Percentiles rank a stretch among this genome's conserved stretches.
These are phyloP conservation scores for Pteropus rufus DNA, from an alignment of 2,797 vertebrate genomes.

Conservation along the genomic window DNA sequence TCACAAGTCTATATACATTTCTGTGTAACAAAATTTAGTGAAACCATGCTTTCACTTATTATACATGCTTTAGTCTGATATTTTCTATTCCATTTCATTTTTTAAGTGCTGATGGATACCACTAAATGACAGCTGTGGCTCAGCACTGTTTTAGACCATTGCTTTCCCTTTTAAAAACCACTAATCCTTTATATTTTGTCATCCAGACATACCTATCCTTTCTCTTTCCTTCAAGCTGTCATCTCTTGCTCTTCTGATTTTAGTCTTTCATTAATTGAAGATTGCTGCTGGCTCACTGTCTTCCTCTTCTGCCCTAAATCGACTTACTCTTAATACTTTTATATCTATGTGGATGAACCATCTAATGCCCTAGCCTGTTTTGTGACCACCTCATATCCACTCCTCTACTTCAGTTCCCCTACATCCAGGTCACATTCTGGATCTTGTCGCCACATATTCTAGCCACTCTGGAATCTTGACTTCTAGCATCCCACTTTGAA, in stretches of 20 bases:
- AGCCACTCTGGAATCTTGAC: background rate
- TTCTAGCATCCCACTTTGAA: background rate
- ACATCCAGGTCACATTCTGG: background rate
- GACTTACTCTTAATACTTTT: slow-evolving; percentile 17
- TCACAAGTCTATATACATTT: background rate
- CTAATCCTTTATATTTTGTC: slow-evolving; percentile 20
- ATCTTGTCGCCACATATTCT: slow-evolving; percentile 28
- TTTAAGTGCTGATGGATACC: background rate
- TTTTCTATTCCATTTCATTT: background rate
- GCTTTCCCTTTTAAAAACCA: background rate
- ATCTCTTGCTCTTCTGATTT: slow-evolving; percentile 16
- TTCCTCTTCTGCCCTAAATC: background rate
- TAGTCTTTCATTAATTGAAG: slow-evolving; percentile 18
- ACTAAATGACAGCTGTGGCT: background rate
- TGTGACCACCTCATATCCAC: background rate
- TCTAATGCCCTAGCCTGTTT: background rate
- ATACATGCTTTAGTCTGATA: background rate
- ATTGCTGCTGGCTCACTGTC: background rate
- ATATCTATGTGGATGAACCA: background rate
- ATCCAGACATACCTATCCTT: background rate
- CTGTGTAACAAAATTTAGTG: background rate
- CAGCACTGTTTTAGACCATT: background rate
- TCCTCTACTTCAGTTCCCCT: background rate
- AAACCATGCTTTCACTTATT: background rate
- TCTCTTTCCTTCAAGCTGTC: background rate